Evolutionary conservation across 2,888 invertebrate genomes (phyloP), one percentile per base, ranked within the genome.

Genomic region (Gryllus longicercus): DNA sequence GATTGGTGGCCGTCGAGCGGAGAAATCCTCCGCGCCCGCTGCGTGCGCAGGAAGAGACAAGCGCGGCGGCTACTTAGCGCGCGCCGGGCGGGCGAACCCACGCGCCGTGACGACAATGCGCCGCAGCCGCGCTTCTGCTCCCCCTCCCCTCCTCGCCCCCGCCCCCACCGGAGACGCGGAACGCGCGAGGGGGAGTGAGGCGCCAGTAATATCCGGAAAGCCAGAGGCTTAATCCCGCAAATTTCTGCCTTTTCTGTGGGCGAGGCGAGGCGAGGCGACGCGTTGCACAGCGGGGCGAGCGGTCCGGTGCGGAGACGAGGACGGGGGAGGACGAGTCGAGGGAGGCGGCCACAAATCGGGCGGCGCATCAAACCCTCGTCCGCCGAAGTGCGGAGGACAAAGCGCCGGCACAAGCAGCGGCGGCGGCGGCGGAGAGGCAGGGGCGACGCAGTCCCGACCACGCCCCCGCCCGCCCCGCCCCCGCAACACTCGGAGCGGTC

Each of bases 191-290:
- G 63, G 63, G 63, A n/a, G 63, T 18, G 63, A n/a, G 63, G 63
- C 16, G 16, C 63, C 14, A 63, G 63, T 63, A 63, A 63, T 63
- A 63, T 63, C 63, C 63, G 63, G 63, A 63, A 63, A 63, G 63
- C 63, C 63, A 63, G 63, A 63, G 63, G 63, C 63, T 63, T 63
- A 63, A 63, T 63, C 63, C 63, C 63, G 63, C 63, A 63, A 63
- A 63, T 63, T 63, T 63, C 63, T 63, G 63, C 63, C n/a, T 63
- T 63, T 63, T n/a, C 63, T 63, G 63, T n/a, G 63, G 16, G 63
- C 14, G n/a, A 63, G 3, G n/a, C 63, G 63, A n/a, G 11, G n/a
- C 14, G n/a, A 63, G n/a, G 63, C 2, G 10, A 18, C 14, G n/a
- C 14, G 16, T n/a, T n/a, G 63, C 63, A 12, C 14, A 63, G 14